These are phyloP conservation scores for Gasterosteus nipponicus DNA, from an alignment of 2,113 vertebrate species.

Conservation along the genomic window DNA sequence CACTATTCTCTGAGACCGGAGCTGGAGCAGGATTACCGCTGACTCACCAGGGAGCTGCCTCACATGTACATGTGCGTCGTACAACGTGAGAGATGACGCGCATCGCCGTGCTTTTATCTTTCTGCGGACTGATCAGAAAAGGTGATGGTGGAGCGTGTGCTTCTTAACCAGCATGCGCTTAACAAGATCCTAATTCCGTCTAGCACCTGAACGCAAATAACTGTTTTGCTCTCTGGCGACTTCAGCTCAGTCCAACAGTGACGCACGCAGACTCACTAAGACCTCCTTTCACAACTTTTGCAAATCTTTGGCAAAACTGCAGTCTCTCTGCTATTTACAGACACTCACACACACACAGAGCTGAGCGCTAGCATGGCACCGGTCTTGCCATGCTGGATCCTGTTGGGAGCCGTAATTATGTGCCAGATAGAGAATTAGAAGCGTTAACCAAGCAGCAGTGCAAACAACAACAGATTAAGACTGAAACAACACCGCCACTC, in stretches of 20 bases:
- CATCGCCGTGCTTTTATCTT: background rate
- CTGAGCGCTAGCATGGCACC: conserved; percentile 33
- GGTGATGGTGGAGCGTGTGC: background rate
- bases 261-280: conserved; percentile 6
- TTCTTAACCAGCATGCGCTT: conserved; percentile 38
- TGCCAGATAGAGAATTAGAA: conserved; percentile 57
- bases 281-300: conserved; percentile 26
- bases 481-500: conserved; percentile 42
- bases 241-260: conserved; percentile 18
- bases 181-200: conserved; percentile 53
- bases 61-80: background rate
- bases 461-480: conserved; percentile 61
- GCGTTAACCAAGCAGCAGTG: conserved; percentile 51
- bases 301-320: conserved; percentile 38
- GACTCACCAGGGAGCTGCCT: conserved; percentile 56
- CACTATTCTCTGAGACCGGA: conserved; percentile 37
- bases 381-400: conserved; percentile 34
- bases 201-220: conserved; percentile 38
- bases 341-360: conserved; percentile 16
- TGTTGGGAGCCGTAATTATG: conserved; percentile 53
- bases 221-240: conserved; percentile 34
- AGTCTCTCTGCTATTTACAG: conserved; percentile 20
- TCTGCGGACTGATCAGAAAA: background rate
- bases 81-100: background rate
- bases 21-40: conserved; percentile 56